Conservation (phyloP, 2,888 invertebrate species). For the Gisinianus flammeolus region DNA sequence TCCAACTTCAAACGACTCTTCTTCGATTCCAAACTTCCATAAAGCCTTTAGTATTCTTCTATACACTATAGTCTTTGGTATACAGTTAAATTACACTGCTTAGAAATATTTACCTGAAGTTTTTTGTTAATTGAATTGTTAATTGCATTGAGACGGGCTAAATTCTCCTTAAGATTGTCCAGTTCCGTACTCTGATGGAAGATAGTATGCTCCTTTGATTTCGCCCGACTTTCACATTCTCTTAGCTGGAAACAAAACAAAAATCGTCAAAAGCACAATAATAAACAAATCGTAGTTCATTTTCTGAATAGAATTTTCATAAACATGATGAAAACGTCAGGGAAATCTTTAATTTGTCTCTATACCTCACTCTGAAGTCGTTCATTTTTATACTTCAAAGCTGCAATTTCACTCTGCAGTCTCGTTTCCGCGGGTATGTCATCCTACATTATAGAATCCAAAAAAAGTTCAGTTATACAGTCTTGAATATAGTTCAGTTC, state of each 20-base stretch:
- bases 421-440: conserved; percentile 57
- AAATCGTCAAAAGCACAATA: background rate
- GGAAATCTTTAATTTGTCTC: background rate
- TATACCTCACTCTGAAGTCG: conserved; percentile 75
- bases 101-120: conserved; percentile 67
- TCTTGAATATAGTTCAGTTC: no score
- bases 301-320: background rate
- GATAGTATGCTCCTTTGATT: conserved; percentile 74
- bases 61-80: no score
- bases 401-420: conserved; percentile 82
- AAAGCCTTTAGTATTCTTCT: background rate
- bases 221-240: conserved; percentile 74
- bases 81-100: background rate
- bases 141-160: conserved; percentile 80
- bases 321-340: background rate
- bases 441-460: conserved; percentile 41
- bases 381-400: conserved; percentile 81
- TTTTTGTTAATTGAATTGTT: conserved; percentile 80
- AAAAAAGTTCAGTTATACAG: no score
- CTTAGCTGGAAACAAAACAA: conserved; percentile 66
- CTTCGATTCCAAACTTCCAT: background rate
- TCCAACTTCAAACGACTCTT: background rate
- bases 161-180: conserved; percentile 79
- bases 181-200: conserved; percentile 80
- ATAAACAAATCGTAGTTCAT: background rate